Base-by-base conservation (phyloP, 2,797 vertebrate species). In the Dendrocincla fuliginosa region DNA sequence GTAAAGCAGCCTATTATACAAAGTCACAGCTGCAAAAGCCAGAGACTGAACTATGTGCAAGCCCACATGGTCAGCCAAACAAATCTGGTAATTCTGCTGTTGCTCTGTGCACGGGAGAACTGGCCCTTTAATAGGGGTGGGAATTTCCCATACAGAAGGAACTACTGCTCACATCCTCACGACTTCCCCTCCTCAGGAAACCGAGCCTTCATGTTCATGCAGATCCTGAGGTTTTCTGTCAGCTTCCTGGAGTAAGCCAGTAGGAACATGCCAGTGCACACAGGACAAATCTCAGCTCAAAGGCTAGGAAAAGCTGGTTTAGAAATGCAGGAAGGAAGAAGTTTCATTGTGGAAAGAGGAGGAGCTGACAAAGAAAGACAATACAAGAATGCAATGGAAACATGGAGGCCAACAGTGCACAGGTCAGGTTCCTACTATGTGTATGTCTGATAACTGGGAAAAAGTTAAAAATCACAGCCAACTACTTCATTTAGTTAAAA, bases 311-410 rank as follows among this genome's bases (percentile, higher is more conserved):
- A 94, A 84, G 49, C 39, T 87, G 39, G 12, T 79, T 60, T 84
- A 90, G 73, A 91, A 95, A 87, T n/a, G 89, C 65, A 95, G 86
- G 93, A 96, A 96, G 86, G 83, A 91, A 93, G 63, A 87, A 90
- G 42, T 70, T 90, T 83, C 59, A 74, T 33, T 57, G 84, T 68
- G 56, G 53, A 76, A 95, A 53, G 59, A 91, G 60, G 65, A 87
- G 84, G 57, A 75, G 80, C 57, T 87, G 90, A 91, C 87, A 88
- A 77, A 89, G 53, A 57, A 15, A 77, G 81, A 90, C 81, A 94
- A 83, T 44, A 33, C n/a, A 68, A 50, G n/a, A 89, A 82, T 0
- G 9, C 75, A 84, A 35, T 2, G 39, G 70, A 71, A 88, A 84
- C 55, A 39, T 1, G 27, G 42, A 93, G 46, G 24, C 39, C 81